Conservation (phyloP, 2,797 vertebrate genomes). For the Sarcophilus harrisii region DNA sequence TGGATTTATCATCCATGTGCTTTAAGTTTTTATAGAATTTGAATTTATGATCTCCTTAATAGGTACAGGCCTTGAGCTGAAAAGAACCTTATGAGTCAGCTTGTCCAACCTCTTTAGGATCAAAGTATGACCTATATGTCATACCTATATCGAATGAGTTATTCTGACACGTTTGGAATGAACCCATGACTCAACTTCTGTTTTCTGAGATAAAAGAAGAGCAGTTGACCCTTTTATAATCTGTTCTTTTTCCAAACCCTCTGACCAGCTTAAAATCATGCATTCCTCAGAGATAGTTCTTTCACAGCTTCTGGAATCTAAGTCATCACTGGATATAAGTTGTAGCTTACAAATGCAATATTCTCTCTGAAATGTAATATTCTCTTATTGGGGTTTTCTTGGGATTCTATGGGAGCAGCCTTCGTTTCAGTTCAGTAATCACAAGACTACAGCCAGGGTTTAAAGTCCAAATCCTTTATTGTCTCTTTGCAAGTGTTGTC, state of each 20-base stretch:
- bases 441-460: no score
- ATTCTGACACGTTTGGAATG: not conserved
- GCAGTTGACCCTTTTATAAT: not conserved
- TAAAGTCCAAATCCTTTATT: no score
- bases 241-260: not conserved
- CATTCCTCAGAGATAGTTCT: not conserved
- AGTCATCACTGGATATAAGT: not conserved
- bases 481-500: no score
- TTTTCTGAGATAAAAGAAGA: not conserved
- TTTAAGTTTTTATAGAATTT: not conserved
- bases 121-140: not conserved
- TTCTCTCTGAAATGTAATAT: no score
- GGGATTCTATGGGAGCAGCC: no score
- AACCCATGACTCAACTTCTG: not conserved
- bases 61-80: not conserved
- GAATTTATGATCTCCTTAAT: not conserved
- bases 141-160: no score
- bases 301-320: not conserved
- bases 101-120: not conserved
- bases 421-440: no score
- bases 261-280: not conserved
- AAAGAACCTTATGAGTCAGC: not conserved
- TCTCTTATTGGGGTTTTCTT: no score
- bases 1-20: not conserved
- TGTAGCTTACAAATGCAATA: not conserved